phyloP scores from a whole-genome alignment of 2,888 invertebrate species.

The Nemapogon koenigi region DNA sequence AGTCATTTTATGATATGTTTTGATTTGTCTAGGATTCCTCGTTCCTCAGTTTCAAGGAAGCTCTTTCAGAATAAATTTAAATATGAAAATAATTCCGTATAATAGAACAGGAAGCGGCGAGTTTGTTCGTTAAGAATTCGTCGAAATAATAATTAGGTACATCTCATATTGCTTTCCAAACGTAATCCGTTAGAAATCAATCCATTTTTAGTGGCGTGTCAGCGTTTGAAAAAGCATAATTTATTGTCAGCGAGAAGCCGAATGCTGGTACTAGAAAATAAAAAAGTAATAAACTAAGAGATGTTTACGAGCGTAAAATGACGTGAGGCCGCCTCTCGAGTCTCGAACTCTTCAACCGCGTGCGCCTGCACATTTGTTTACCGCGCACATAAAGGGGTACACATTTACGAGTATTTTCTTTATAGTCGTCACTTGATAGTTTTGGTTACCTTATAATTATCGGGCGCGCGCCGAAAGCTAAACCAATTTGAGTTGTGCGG shows the following conservation, averaged over 20 bases:
- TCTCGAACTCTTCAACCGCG: not conserved
- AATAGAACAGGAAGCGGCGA: too few relatives aligned
- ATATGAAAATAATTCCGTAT: too few relatives aligned
- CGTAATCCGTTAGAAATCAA: slow-evolving; percentile 65
- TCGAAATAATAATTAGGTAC: slow-evolving; percentile 54
- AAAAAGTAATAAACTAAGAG: slow-evolving; percentile 60
- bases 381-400: slow-evolving; percentile 31
- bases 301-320: slow-evolving; percentile 62
- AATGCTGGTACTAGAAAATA: slow-evolving; percentile 59
- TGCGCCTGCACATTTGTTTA: slow-evolving; percentile 32
- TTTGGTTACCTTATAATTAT: slow-evolving; percentile 53
- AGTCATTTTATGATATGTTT: too few relatives aligned
- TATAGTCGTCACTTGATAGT: slow-evolving; percentile 46
- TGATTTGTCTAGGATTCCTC: too few relatives aligned
- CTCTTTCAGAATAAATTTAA: too few relatives aligned
- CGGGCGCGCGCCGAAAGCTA: slow-evolving; percentile 50
- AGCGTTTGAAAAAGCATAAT: slow-evolving; percentile 61
- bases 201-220: slow-evolving; percentile 62
- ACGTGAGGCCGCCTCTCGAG: slow-evolving; percentile 30
- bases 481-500: slow-evolving; percentile 40
- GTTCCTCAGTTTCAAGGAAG: too few relatives aligned
- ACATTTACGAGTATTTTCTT: slow-evolving; percentile 46
- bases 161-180: slow-evolving; percentile 47
- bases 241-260: slow-evolving; percentile 61
- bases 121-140: too few relatives aligned